A percentile compares a stretch with the other conserved stretches of the same genome.
phyloP scores from a whole-genome alignment of 2,797 vertebrate species.

The Fringilla coelebs region DNA sequence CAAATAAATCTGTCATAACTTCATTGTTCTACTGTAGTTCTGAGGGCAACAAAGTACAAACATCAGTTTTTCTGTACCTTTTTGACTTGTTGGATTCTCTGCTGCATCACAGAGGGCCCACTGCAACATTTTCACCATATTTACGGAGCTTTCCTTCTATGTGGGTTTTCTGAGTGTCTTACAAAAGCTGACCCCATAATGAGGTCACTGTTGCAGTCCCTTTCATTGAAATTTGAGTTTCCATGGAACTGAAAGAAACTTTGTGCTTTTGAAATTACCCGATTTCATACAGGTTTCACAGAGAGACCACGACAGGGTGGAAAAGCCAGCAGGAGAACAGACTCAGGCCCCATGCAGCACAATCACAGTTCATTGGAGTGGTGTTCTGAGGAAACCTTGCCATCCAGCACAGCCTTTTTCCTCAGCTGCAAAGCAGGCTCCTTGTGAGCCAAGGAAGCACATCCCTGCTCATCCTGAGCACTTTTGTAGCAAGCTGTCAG shows the following conservation, averaged over 20 bases:
- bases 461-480: not conserved
- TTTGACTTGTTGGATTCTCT: not conserved
- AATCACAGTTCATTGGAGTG: not conserved
- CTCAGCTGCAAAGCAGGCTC: not conserved
- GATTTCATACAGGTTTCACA: not conserved
- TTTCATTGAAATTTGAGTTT: not conserved
- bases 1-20: not conserved
- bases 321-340: not conserved
- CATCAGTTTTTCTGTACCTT: not conserved
- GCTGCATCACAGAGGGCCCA: accelerated
- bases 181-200: not conserved
- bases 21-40: not conserved
- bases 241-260: not conserved
- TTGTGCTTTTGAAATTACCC: not conserved
- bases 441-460: not conserved
- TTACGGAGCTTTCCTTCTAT: not conserved
- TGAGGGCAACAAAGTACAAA: not conserved
- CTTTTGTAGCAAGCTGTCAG: not conserved
- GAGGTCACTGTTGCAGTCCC: not conserved
- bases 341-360: not conserved
- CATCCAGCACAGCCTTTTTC: not conserved
- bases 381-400: not conserved
- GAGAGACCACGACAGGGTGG: not conserved
- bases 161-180: not conserved
- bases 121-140: accelerated